Conservation (phyloP, 2,113 vertebrate genomes). For the Rhodinocichla rosea region DNA sequence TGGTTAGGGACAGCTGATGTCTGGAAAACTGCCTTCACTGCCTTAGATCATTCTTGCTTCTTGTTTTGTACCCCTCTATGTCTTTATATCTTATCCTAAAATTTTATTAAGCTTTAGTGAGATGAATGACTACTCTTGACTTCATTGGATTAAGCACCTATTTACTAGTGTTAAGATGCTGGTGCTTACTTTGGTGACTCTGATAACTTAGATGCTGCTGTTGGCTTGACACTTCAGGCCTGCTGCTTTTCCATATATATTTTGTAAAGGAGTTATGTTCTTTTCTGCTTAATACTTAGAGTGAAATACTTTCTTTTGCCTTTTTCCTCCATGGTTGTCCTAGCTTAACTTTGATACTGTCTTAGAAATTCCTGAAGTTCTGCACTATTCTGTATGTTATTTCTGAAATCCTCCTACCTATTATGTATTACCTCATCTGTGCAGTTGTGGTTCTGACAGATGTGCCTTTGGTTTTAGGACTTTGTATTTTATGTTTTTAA, state of each 20-base stretch:
- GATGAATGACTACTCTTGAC: background rate
- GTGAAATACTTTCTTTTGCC: background rate
- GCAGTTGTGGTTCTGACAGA: background rate
- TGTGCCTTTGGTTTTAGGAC: background rate
- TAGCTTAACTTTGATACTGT: background rate
- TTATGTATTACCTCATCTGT: background rate
- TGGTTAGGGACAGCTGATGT: background rate
- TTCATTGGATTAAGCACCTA: background rate
- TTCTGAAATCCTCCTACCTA: background rate
- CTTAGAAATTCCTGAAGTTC: background rate
- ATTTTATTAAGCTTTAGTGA: background rate
- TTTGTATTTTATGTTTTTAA: background rate
- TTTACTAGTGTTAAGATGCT: background rate
- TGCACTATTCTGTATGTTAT: background rate
- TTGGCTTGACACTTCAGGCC: background rate
- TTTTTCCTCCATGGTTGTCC: background rate
- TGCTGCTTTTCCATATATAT: background rate
- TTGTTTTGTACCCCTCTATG: background rate
- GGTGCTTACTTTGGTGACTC: background rate
- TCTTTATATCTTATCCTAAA: background rate
- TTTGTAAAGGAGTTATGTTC: background rate
- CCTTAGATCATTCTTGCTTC: background rate
- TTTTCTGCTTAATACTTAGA: background rate
- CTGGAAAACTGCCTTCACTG: background rate
- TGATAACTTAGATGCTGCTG: background rate